Base-by-base conservation (phyloP, 1,140 invertebrate species). In the Ridgeia piscesae region DNA sequence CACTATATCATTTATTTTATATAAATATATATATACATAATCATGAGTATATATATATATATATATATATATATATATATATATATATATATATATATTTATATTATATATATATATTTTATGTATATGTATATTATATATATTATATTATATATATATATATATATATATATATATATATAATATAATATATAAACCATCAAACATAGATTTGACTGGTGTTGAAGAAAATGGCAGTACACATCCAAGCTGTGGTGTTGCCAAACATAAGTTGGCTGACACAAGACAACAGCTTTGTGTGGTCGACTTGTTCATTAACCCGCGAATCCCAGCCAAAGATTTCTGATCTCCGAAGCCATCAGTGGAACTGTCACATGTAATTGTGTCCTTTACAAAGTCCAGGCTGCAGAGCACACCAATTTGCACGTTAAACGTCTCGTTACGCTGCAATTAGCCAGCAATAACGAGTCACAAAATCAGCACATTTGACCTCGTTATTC, bases 401-500 rank as follows among this genome's bases (percentile, higher is more conserved):
- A 77, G 48, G 58, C 58, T 77, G 14, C 58, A 21, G 58, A 21
- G 58, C 58, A 77, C 58, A 77, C 58, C 58, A 77, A 77, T 77
- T 77, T 77, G 58, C 58, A 77, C 58, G 58, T 77, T 77, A 77
- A 77, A 31, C 58, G 27, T 77, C 58, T 77, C 58, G 27, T 77
- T 77, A 77, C 58, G 58, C 27, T 77, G 58, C 4, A 77, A 77
- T 77, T 77, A 77, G 17, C 58, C 58, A 77, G 58, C 58, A 77
- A 77, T 77, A 77, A 77, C 17, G 58, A 77, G 58, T 77, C 58
- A 21, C 58, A 77, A 77, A 77, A 77, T 77, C 27, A 77, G 58
- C 58, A 77, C 58, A 77, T 77, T 77, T 77, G 58, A 77, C 58
- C 58, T 77, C 58, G 27, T 77, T 77, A 77, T 77, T 77, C 58